Evolutionary conservation across 2,113 vertebrate genomes (phyloP).

Genomic region (Ariopsis seemanni): DNA sequence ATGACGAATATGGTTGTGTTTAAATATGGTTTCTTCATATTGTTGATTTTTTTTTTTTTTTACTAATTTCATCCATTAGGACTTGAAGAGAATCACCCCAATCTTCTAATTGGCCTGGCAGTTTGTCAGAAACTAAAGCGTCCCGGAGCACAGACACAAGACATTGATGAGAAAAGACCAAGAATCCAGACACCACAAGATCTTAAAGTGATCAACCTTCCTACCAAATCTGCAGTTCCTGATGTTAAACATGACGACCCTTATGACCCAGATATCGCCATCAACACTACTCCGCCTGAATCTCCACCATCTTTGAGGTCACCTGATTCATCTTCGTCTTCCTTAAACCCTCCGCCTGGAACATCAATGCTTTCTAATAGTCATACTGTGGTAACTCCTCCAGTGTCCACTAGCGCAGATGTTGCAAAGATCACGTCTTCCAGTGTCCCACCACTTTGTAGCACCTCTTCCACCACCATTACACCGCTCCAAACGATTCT

Average conservation of each 20-base stretch:
- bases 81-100: slow-evolving; percentile 87
- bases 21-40: background rate
- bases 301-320: slow-evolving; percentile 75
- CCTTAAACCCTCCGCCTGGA: slow-evolving; percentile 65
- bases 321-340: slow-evolving; percentile 58
- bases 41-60: background rate
- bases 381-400: slow-evolving; percentile 51
- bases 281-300: slow-evolving; percentile 73
- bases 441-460: background rate
- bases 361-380: slow-evolving; percentile 64
- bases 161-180: slow-evolving; percentile 82
- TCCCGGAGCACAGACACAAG: slow-evolving; percentile 61
- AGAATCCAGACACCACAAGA: slow-evolving; percentile 73
- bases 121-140: slow-evolving; percentile 89
- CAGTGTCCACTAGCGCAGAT: slow-evolving; percentile 63
- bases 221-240: slow-evolving; percentile 59
- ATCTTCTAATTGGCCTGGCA: slow-evolving; percentile 91
- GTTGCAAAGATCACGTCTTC: slow-evolving; percentile 52
- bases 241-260: slow-evolving; percentile 72
- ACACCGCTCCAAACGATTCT: slow-evolving; percentile 87
- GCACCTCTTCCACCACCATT: background rate
- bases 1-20: background rate
- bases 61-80: slow-evolving; percentile 67
- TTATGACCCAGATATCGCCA: slow-evolving; percentile 69
- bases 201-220: slow-evolving; percentile 64